Evolutionary conservation across 2,888 invertebrate species (phyloP), one percentile per base, ranked within the genome.

Genomic region (Drosophila colorata): DNA sequence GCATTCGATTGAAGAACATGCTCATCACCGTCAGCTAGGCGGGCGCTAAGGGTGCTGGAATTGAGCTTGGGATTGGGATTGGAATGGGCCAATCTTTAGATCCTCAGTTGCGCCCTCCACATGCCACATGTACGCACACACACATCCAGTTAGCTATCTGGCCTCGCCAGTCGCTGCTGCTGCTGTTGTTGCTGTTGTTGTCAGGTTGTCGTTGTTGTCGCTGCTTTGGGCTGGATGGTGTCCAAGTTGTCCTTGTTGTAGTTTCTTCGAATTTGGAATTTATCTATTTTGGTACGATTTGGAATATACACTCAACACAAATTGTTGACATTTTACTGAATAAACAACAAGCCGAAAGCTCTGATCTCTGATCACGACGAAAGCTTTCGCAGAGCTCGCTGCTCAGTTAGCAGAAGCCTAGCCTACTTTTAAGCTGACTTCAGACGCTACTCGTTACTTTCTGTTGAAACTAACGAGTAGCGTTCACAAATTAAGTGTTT

Each of bases 241-340:
- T 33, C 14, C 20, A 40, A 31, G 16, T 48, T 23, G 38, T 46
- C 38, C 18, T 28, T 9, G 14, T 9, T 38, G 11, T 20, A 35
- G 4, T 41, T 51, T 38, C 35, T 41, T 35, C 40, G 18, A 8
- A 69, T 74, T 69, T 74, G 25, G 74, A 74, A 74, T 72, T 72
- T 74, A 18, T 8, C 25, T 44, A 56, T 31, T 40, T 58, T 33
- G n/a, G 9, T 52, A 13, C 37, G 60, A 55, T 65, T 71, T 44
- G 28, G 23, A 56, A 31, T 51, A 58, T 51, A 58, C 41, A 55
- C 9, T 59, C 61, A 61, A 72, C 53, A 61, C 41, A 55, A 43
- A 37, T 43, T 60, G 53, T 70, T 60, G 57, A 70, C 57, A 57
- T 58, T 56, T 55, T 47, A 55, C 28, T 16, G n/a, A 53, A 33